phyloP scores from a whole-genome alignment of 1,140 invertebrate genomes.

The Drosophila melanica region DNA sequence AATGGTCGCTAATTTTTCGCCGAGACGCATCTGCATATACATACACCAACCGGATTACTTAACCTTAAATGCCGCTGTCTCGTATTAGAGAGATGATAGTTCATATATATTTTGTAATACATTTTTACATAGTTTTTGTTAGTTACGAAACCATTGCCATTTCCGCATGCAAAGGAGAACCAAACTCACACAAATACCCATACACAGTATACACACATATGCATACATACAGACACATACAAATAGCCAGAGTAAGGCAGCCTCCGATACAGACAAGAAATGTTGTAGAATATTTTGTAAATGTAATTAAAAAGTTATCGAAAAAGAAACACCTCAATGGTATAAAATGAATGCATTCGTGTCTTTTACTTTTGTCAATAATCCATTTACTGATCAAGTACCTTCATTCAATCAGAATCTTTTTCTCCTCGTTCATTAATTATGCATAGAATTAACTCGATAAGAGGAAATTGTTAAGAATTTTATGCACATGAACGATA shows the following conservation, averaged over 20 bases:
- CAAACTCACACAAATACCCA: constrained; percentile 8
- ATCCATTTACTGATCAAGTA: background rate
- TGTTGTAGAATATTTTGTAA: constrained; percentile 51
- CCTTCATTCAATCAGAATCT: background rate
- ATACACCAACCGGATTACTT: constrained; percentile 3
- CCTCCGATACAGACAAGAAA: constrained; percentile 21
- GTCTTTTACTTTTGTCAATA: background rate
- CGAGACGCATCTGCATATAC: constrained; percentile 9
- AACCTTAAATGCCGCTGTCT: constrained; percentile 5
- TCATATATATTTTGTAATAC: constrained; percentile 28
- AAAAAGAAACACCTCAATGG: constrained; percentile 30
- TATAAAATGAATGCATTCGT: constrained; percentile 8
- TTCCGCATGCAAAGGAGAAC: constrained; percentile 10
- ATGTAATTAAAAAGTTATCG: constrained; percentile 38
- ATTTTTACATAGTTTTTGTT: constrained; percentile 33
- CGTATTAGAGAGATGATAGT: constrained; percentile 6
- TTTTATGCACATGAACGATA: too few species aligned
- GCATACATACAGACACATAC: background rate
- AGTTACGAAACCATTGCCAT: constrained; percentile 41
- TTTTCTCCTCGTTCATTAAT: background rate
- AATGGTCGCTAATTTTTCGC: constrained; percentile 37
- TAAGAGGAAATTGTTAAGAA: background rate
- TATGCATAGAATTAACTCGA: background rate
- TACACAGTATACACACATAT: background rate
- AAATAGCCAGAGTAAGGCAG: constrained; percentile 22